phyloP scores from a whole-genome alignment of 2,113 vertebrate genomes.

The Rhinopithecus roxellana region DNA sequence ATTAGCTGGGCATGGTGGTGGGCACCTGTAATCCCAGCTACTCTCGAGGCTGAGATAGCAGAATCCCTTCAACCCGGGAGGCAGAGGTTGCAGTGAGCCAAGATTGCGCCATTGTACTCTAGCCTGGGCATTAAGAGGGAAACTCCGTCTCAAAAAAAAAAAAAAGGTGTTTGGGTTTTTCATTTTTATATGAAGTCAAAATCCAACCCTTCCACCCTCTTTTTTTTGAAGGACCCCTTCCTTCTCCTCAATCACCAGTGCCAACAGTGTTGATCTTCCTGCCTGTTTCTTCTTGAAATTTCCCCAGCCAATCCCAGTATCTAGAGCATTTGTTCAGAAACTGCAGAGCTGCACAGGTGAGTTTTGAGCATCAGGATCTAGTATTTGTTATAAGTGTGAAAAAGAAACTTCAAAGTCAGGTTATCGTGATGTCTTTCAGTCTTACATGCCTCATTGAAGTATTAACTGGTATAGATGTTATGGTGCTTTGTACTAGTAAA shows the following conservation, averaged over 20 bases:
- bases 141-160: too few relatives aligned
- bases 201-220: background rate
- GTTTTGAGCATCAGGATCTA: slow-evolving; percentile 36
- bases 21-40: too few relatives aligned
- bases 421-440: background rate
- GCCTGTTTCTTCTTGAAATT: slow-evolving; percentile 98
- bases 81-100: too few relatives aligned
- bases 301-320: slow-evolving; percentile 94
- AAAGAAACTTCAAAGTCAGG: background rate
- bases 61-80: too few relatives aligned
- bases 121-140: too few relatives aligned
- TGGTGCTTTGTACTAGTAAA: background rate
- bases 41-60: too few relatives aligned
- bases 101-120: too few relatives aligned
- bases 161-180: background rate
- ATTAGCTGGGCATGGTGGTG: too few relatives aligned
- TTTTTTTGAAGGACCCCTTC: slow-evolving; percentile 89
- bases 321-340: slow-evolving; percentile 94
- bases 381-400: background rate
- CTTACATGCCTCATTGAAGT: background rate
- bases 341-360: slow-evolving; percentile 93
- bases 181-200: slow-evolving; percentile 40
- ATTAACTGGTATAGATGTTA: background rate
- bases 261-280: slow-evolving; percentile 97
- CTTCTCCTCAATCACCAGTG: slow-evolving; percentile 94